A percentile compares a stretch with the other conserved stretches of the same genome.
Evolutionary conservation across 2,888 invertebrate species (phyloP).

Genomic region (Gandaritis pyraliata): DNA sequence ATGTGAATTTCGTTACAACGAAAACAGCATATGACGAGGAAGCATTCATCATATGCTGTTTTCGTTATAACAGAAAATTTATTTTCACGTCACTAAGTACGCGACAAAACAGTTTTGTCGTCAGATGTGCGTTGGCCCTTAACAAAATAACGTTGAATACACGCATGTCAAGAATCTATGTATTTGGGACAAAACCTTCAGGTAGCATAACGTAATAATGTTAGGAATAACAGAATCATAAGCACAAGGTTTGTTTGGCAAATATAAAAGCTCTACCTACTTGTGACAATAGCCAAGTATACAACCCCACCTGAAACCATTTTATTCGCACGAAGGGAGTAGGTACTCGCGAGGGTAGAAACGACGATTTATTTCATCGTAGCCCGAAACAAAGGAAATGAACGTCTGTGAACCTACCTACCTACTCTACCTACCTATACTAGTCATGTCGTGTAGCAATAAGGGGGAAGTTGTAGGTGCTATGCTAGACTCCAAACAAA

Average conservation of each 20-base stretch:
- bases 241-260: neutral
- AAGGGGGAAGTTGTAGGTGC: conserved; percentile 8
- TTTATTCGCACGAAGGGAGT: conserved; percentile 17
- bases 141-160: no score
- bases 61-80: no score
- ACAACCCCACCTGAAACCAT: conserved; percentile 8
- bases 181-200: no score
- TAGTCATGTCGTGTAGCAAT: neutral
- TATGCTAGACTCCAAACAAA: conserved; percentile 25
- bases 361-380: conserved; percentile 19
- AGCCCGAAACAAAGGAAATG: conserved; percentile 36
- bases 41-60: no score
- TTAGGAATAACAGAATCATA: no score
- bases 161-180: no score
- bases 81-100: no score
- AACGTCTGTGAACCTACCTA: conserved; percentile 31
- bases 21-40: no score
- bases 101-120: no score
- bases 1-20: no score
- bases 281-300: neutral
- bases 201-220: no score
- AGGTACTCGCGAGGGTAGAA: conserved; percentile 7
- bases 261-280: neutral
- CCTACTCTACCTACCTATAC: neutral
- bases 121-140: no score